Percentiles rank a stretch among this genome's conserved stretches.
Evolutionary conservation across 2,888 invertebrate genomes (phyloP).

Genomic region (Cephus spinipes): DNA sequence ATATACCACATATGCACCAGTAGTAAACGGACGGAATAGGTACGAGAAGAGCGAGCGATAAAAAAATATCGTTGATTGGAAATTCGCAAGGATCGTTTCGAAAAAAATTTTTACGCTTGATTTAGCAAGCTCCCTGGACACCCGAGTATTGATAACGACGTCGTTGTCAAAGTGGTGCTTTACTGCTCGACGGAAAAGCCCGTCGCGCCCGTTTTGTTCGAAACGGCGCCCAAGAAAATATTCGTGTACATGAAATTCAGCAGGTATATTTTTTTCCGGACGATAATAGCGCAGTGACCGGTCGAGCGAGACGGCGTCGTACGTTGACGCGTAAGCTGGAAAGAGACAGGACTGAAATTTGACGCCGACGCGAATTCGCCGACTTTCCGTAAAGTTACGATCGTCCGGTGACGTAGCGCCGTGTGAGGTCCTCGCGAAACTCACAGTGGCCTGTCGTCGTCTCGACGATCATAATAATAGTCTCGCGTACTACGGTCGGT

Average conservation of each 20-base stretch:
- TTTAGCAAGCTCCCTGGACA: neutral
- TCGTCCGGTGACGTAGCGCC: conserved; percentile 34
- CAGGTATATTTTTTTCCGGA: neutral
- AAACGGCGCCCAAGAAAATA: conserved; percentile 9
- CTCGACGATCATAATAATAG: neutral
- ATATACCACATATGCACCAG: no score
- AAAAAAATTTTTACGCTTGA: neutral
- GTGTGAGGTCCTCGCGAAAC: neutral
- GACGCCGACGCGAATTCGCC: neutral
- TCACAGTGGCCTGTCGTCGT: neutral
- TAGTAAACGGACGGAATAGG: neutral
- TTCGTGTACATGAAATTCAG: neutral
- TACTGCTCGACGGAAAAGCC: neutral
- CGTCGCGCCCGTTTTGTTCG: neutral
- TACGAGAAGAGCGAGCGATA: neutral
- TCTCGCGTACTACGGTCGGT: neutral
- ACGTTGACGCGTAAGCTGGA: neutral
- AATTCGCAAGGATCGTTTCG: neutral
- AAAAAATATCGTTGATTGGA: neutral
- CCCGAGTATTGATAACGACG: neutral
- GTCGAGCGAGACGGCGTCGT: conserved; percentile 8
- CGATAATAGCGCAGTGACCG: conserved; percentile 4
- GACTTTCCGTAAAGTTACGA: conserved; percentile 44
- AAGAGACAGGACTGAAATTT: neutral
- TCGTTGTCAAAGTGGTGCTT: neutral